A percentile compares a stretch with the other conserved stretches of the same genome.
phyloP scores from a whole-genome alignment of 92 coral and sea anemone species.

The Palythoa grandiflora region DNA sequence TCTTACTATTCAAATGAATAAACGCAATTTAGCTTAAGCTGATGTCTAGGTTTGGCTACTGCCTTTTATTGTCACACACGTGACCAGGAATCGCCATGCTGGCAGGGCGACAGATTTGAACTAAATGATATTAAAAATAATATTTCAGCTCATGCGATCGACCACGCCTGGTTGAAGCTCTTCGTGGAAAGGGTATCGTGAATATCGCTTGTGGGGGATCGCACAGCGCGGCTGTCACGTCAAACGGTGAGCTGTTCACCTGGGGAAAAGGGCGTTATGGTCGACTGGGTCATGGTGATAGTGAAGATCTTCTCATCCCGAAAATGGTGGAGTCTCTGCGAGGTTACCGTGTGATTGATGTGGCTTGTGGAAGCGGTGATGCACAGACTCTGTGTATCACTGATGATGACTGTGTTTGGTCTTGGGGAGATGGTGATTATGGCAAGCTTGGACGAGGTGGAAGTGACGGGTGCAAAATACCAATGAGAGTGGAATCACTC shows the following conservation, averaged over 20 bases:
- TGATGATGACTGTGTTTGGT: slow-evolving; percentile 97
- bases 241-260: slow-evolving; percentile 87
- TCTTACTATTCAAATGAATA: too few relatives aligned
- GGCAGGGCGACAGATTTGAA: background rate
- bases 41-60: too few relatives aligned
- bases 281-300: slow-evolving; percentile 96
- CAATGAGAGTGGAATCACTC: slow-evolving; percentile 89
- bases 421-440: slow-evolving; percentile 99
- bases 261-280: slow-evolving; percentile 99
- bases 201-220: slow-evolving; percentile 97
- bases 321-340: slow-evolving; percentile 93
- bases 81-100: too few relatives aligned
- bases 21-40: too few relatives aligned
- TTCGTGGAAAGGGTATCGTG: slow-evolving; percentile 86
- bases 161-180: slow-evolving; percentile 89
- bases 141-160: slow-evolving; percentile 85
- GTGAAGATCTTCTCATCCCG: slow-evolving; percentile 92
- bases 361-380: slow-evolving; percentile 99
- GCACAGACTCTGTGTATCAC: slow-evolving; percentile 99
- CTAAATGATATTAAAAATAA: background rate
- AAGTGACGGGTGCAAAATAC: slow-evolving; percentile 97
- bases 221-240: slow-evolving; percentile 92
- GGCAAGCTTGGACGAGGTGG: slow-evolving; percentile 99
- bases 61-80: too few relatives aligned
- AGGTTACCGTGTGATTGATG: slow-evolving; percentile 91